Evolutionary conservation across 2,797 vertebrate genomes (phyloP).

Genomic region (Hippoglossus hippoglossus): DNA sequence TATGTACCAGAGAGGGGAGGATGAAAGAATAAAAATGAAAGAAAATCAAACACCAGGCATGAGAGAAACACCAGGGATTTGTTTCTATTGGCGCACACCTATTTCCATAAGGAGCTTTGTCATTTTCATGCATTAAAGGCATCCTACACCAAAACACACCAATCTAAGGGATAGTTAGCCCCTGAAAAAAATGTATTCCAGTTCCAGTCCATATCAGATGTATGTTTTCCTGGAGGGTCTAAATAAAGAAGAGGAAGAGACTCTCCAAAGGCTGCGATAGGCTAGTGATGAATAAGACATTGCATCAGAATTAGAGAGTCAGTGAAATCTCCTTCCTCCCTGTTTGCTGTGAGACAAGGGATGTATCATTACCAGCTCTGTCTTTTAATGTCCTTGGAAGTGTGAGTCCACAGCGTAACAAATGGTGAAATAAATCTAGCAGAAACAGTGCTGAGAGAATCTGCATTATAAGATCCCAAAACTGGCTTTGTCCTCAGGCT

Average conservation of each 20-base stretch:
- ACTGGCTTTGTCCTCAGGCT: conserved; percentile 18
- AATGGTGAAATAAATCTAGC: conserved; percentile 41
- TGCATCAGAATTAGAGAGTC: conserved; percentile 69
- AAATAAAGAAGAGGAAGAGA: conserved; percentile 20
- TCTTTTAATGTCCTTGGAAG: conserved; percentile 61
- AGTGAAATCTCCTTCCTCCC: conserved; percentile 59
- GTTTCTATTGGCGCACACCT: conserved; percentile 40
- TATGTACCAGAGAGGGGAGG: conserved; percentile 48
- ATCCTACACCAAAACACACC: background rate
- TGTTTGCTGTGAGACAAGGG: conserved; percentile 44
- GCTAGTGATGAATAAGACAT: conserved; percentile 69
- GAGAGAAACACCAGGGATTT: conserved; percentile 41
- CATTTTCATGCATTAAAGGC: conserved; percentile 54
- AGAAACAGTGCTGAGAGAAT: conserved; percentile 9
- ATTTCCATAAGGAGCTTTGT: conserved; percentile 50
- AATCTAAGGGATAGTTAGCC: conserved; percentile 17
- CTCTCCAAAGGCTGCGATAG: conserved; percentile 48
- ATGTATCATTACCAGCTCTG: conserved; percentile 49
- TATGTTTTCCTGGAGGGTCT: conserved; percentile 45
- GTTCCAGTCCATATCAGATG: conserved; percentile 48
- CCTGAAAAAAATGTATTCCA: conserved; percentile 19
- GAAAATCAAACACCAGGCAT: conserved; percentile 57
- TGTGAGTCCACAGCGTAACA: conserved; percentile 48
- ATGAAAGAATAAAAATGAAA: conserved; percentile 62
- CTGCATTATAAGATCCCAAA: conserved; percentile 8